Conservation (phyloP, 2,888 invertebrate species). For the Agrotis segetum region DNA sequence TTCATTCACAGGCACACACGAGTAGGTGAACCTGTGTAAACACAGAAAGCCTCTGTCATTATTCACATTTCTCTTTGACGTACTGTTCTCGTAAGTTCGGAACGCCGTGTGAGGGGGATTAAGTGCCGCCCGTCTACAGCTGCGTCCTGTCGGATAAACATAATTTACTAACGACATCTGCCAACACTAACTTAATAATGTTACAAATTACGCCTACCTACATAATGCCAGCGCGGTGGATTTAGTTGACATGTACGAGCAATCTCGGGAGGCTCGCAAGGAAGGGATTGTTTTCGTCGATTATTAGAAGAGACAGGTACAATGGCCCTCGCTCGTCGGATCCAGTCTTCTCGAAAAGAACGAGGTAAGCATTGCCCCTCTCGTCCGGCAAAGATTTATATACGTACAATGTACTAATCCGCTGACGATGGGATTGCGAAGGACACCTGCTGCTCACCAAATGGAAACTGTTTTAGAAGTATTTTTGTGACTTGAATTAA, state of each 20-base stretch:
- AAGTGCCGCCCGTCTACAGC: conserved; percentile 80
- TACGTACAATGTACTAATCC: conserved; percentile 84
- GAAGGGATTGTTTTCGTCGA: conserved; percentile 67
- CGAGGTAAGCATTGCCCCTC: conserved; percentile 77
- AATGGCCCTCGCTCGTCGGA: conserved; percentile 51
- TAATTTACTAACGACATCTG: conserved; percentile 86
- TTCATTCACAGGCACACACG: conserved; percentile 54
- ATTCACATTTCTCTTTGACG: conserved; percentile 82
- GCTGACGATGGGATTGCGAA: conserved; percentile 85
- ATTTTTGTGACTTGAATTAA: conserved; percentile 67
- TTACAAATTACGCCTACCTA: conserved; percentile 74
- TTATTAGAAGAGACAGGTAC: conserved; percentile 70
- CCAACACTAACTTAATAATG: conserved; percentile 82
- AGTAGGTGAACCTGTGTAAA: conserved; percentile 68
- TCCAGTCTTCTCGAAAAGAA: conserved; percentile 72
- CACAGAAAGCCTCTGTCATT: conserved; percentile 76
- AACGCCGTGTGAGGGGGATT: conserved; percentile 79
- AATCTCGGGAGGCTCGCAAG: conserved; percentile 62
- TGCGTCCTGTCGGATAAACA: conserved; percentile 85
- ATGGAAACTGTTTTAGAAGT: conserved; percentile 78
- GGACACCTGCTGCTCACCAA: conserved; percentile 86
- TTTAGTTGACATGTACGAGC: conserved; percentile 70
- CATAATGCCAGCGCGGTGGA: conserved; percentile 70
- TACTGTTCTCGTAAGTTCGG: conserved; percentile 75
- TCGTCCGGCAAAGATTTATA: conserved; percentile 80